A percentile compares a stretch with the other conserved stretches of the same genome.
These are phyloP conservation scores for Nesogale talazaci DNA, from an alignment of 2,113 vertebrate genomes.

Conservation along the genomic window DNA sequence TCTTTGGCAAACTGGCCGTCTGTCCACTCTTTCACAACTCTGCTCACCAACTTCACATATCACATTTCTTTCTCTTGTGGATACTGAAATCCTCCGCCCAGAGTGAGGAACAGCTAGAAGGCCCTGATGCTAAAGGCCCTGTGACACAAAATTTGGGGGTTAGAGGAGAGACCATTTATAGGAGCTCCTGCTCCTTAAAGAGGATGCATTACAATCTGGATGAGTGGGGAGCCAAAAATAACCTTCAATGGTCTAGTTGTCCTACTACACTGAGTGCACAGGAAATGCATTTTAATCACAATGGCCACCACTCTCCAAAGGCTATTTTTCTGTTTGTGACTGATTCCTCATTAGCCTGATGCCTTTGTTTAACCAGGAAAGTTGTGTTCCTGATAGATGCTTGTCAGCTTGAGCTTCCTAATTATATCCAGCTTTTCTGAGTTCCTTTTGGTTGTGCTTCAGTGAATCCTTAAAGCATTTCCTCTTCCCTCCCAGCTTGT, in stretches of 20 bases:
- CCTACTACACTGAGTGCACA: constrained; percentile 37
- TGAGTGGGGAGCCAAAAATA: constrained; percentile 57
- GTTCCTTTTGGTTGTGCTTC: constrained; percentile 52
- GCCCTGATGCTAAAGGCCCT: background rate
- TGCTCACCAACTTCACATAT: background rate
- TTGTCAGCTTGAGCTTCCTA: constrained; percentile 60
- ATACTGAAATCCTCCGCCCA: background rate
- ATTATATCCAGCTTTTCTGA: constrained; percentile 51
- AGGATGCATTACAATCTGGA: constrained; percentile 22
- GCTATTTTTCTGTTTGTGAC: constrained; percentile 27
- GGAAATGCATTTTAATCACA: constrained; percentile 66
- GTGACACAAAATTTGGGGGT: background rate
- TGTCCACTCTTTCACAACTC: background rate
- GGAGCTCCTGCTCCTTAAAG: background rate
- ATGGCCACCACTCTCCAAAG: background rate
- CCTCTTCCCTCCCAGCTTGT: constrained; percentile 46
- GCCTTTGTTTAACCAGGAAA: constrained; percentile 28
- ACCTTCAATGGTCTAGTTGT: background rate
- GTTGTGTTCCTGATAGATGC: constrained; percentile 57
- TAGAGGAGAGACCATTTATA: background rate
- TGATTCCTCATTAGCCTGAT: constrained; percentile 7
- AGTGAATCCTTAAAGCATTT: constrained; percentile 58
- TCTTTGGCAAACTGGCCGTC: background rate
- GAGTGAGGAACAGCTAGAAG: background rate
- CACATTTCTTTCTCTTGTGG: background rate